A percentile compares a stretch with the other conserved stretches of the same genome.
Evolutionary conservation across 2,113 vertebrate genomes (phyloP).

Genomic region (Pholis gunnellus): DNA sequence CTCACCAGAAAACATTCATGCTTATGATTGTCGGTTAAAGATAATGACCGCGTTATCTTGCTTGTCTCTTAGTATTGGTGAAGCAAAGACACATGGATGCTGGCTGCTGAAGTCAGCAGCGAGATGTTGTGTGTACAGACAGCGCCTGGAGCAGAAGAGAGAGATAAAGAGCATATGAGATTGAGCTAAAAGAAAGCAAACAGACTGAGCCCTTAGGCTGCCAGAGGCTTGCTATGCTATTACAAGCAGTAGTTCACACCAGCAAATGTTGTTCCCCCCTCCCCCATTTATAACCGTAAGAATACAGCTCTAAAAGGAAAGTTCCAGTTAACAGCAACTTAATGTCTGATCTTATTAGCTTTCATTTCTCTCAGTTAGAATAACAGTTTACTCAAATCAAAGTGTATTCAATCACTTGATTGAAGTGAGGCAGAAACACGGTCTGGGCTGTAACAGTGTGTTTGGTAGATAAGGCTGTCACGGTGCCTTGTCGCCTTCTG

Average conservation of each 20-base stretch:
- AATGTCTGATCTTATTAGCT: neutral
- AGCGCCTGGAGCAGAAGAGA: slow-evolving; percentile 35
- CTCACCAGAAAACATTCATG: neutral
- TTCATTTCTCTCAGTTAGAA: neutral
- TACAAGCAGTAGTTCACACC: slow-evolving; percentile 32
- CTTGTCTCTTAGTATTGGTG: neutral
- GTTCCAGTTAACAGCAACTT: neutral
- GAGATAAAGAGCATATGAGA: slow-evolving; percentile 50
- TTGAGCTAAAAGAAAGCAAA: slow-evolving; percentile 63
- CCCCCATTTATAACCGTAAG: neutral
- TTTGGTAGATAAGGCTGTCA: neutral
- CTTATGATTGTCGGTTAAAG: neutral
- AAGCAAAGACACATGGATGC: slow-evolving; percentile 13
- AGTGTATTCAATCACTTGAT: too few relatives aligned
- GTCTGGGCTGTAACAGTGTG: neutral
- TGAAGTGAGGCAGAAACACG: neutral
- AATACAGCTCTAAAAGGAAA: neutral
- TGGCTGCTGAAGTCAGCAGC: slow-evolving; percentile 14
- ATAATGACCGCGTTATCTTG: neutral
- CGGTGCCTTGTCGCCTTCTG: too few relatives aligned
- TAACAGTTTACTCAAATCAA: too few relatives aligned
- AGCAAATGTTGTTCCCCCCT: neutral
- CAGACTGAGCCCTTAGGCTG: slow-evolving; percentile 45
- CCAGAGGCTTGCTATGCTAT: slow-evolving; percentile 11
- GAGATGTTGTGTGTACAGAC: slow-evolving; percentile 35